Conservation (phyloP, 2,888 invertebrate species). For the Tethea ocularis region DNA sequence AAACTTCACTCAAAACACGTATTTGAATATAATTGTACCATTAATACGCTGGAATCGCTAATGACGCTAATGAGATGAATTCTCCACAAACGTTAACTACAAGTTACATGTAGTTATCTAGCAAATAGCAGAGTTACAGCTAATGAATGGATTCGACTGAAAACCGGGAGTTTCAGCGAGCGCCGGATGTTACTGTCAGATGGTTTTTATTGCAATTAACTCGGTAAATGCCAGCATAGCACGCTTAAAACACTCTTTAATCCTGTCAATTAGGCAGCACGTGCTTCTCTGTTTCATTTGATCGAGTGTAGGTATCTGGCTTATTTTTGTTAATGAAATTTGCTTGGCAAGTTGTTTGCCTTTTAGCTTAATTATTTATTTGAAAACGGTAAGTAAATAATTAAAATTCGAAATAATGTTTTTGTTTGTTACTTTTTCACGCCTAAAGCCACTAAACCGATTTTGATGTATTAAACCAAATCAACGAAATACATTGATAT, state of each 20-base stretch:
- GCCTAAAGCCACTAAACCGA: no score
- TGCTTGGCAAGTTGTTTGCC: neutral
- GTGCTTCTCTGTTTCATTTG: neutral
- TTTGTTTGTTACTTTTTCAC: no score
- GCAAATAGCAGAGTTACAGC: neutral
- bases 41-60: neutral
- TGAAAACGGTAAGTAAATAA: no score
- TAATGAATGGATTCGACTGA: conserved; percentile 5
- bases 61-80: conserved; percentile 1
- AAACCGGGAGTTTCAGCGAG: neutral
- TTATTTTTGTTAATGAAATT: no score
- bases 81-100: neutral
- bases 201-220: conserved; percentile 6
- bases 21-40: neutral
- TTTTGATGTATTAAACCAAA: no score
- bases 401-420: no score
- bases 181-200: neutral
- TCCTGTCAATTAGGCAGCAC: neutral
- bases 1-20: neutral
- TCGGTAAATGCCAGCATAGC: conserved; percentile 3
- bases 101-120: neutral
- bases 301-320: neutral
- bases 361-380: no score
- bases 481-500: no score
- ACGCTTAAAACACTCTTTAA: neutral